These are phyloP conservation scores for Pseudobourletiella spinata DNA, from an alignment of 1,140 invertebrate genomes.

Conservation along the genomic window DNA sequence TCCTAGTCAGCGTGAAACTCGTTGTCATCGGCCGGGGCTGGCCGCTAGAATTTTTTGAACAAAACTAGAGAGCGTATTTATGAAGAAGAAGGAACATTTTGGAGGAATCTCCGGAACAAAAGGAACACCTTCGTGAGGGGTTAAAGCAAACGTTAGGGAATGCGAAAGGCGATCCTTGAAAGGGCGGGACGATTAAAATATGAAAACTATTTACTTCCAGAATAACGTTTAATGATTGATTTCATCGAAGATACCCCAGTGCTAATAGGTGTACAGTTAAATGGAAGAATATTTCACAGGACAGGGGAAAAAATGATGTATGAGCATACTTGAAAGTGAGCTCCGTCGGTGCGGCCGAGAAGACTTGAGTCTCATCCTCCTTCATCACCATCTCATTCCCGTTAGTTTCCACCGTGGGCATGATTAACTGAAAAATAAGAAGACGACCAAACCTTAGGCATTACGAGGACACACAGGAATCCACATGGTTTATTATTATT, in stretches of 20 bases:
- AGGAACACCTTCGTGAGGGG: too few species aligned
- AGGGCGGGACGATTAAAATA: too few species aligned
- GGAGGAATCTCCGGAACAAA: too few species aligned
- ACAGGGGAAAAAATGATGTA: background rate
- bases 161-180: background rate
- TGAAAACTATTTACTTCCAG: too few species aligned
- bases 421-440: slow-evolving; percentile 28
- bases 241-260: background rate
- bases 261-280: background rate
- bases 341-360: background rate
- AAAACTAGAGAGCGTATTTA: too few species aligned
- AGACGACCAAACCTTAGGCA: too few species aligned
- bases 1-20: slow-evolving; percentile 42
- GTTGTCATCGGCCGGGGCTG: slow-evolving; percentile 17
- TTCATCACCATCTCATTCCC: slow-evolving; percentile 14
- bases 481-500: too few species aligned
- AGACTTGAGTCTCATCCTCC: slow-evolving; percentile 27
- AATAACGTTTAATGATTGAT: too few species aligned
- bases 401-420: slow-evolving; percentile 28
- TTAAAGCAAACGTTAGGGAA: too few species aligned
- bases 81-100: too few species aligned
- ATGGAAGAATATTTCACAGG: background rate
- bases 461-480: too few species aligned
- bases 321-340: slow-evolving; percentile 10
- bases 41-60: background rate